These are phyloP conservation scores for Pimephales promelas DNA, from an alignment of 2,113 vertebrate species.

Conservation along the genomic window DNA sequence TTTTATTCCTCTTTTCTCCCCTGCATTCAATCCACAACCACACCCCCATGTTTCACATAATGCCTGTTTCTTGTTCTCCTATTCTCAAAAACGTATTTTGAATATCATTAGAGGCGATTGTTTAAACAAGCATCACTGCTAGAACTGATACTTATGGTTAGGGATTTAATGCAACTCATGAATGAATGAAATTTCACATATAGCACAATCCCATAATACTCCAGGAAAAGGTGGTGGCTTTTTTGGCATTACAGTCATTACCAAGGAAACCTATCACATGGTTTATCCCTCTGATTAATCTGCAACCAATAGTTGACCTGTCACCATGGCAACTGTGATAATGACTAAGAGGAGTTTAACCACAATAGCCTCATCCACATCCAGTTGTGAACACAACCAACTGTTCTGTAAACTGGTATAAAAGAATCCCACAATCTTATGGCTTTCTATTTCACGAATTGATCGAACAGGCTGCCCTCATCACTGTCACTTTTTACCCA, in stretches of 20 bases:
- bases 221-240: neutral
- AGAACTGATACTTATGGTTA: neutral
- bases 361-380: constrained; percentile 16
- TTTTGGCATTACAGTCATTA: neutral
- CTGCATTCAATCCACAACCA: constrained; percentile 22
- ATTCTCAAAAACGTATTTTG: neutral
- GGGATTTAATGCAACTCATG: neutral
- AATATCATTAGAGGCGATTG: neutral
- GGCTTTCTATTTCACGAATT: neutral
- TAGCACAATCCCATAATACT: neutral
- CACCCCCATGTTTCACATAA: constrained; percentile 45
- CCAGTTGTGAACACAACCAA: neutral
- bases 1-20: constrained; percentile 22
- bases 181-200: neutral
- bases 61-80: constrained; percentile 18
- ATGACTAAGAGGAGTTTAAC: constrained; percentile 2
- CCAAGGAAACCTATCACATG: neutral
- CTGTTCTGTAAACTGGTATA: neutral
- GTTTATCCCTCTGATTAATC: constrained; percentile 3
- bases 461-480: too few relatives aligned
- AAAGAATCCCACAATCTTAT: neutral
- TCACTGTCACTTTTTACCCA: too few relatives aligned
- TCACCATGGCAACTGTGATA: constrained; percentile 15
- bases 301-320: neutral
- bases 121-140: neutral